Conservation (phyloP, 2,113 vertebrate genomes). For the Odontesthes bonariensis region DNA sequence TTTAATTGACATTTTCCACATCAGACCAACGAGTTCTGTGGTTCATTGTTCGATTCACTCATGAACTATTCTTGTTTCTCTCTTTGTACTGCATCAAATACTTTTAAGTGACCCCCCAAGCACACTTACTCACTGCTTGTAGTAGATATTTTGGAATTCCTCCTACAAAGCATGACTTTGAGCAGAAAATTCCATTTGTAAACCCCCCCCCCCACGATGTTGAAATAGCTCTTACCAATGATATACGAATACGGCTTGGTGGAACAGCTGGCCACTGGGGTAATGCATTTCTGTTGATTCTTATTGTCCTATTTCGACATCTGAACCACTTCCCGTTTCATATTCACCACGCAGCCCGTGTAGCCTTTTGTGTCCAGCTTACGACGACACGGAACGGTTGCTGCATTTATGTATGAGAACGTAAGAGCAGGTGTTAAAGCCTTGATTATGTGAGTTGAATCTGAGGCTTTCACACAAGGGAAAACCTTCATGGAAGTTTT, state of each 20-base stretch:
- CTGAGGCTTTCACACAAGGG: background rate
- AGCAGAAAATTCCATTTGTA: background rate
- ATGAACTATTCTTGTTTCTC: no score
- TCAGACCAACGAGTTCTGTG: no score
- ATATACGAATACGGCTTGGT: no score
- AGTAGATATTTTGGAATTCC: background rate
- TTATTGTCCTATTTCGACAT: conserved; percentile 6
- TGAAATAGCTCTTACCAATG: background rate
- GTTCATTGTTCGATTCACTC: no score
- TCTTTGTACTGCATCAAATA: background rate
- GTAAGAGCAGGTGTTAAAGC: conserved; percentile 25
- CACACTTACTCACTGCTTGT: background rate
- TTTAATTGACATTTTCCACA: no score
- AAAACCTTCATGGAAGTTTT: background rate
- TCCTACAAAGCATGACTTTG: background rate
- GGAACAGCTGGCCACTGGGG: background rate
- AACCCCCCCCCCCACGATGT: background rate
- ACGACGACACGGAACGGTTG: background rate
- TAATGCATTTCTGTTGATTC: background rate
- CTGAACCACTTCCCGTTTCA: conserved; percentile 3
- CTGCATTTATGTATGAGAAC: conserved; percentile 23
- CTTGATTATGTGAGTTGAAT: conserved; percentile 7
- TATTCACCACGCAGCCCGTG: conserved; percentile 19
- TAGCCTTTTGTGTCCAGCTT: conserved; percentile 10
- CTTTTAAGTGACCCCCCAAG: background rate